Evolutionary conservation across 1,140 invertebrate species (phyloP).

Genomic region (Brachionus angularis): DNA sequence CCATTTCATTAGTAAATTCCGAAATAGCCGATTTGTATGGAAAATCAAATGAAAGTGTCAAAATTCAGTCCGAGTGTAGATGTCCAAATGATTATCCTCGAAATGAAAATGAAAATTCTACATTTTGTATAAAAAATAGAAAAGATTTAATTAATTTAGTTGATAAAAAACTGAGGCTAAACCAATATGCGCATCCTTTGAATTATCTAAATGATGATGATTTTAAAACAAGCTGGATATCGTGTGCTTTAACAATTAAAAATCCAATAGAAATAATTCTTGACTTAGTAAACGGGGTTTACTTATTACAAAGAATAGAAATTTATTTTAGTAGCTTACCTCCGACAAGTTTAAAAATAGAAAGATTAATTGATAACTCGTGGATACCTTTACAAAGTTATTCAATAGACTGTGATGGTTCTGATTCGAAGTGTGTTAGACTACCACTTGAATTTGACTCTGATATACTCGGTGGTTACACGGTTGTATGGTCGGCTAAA

Average conservation of each 20-base stretch:
- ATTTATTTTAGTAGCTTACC: slow-evolving; percentile 31
- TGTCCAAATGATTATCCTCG: slow-evolving; percentile 37
- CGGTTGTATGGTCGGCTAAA: background rate
- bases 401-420: slow-evolving; percentile 3
- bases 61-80: slow-evolving; percentile 19
- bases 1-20: slow-evolving; percentile 3
- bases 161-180: background rate
- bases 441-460: slow-evolving; percentile 19
- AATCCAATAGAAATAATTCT: slow-evolving; percentile 13
- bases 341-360: background rate
- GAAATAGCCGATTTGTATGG: slow-evolving; percentile 19
- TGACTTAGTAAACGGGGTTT: slow-evolving; percentile 30
- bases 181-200: slow-evolving; percentile 19
- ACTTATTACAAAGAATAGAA: slow-evolving; percentile 29
- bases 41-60: background rate
- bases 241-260: slow-evolving; percentile 11
- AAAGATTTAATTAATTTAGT: background rate
- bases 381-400: slow-evolving; percentile 1
- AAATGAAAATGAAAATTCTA: slow-evolving; percentile 17
- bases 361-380: background rate
- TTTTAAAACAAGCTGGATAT: slow-evolving; percentile 27
- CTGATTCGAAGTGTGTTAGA: background rate
- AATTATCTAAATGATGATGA: slow-evolving; percentile 17
- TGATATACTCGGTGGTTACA: slow-evolving; percentile 21
- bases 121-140: slow-evolving; percentile 20